A percentile compares a stretch with the other conserved stretches of the same genome.
Conservation (phyloP, 2,113 vertebrate genomes). For the Neomonachus schauinslandi region DNA sequence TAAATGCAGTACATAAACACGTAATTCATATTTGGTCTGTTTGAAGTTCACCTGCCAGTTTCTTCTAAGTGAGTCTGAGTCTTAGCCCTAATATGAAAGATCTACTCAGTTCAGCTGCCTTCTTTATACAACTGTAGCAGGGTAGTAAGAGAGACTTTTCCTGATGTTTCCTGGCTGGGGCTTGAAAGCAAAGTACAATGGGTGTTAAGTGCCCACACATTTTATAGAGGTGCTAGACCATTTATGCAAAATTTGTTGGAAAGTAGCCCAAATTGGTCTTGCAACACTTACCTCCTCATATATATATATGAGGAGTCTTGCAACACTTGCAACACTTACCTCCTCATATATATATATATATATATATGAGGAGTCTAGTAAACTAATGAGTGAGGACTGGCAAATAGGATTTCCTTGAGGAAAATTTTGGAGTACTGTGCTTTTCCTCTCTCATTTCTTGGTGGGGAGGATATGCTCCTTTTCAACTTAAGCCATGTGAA, state of each 20-base stretch:
- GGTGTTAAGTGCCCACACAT: neutral
- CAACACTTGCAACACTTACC: too few species aligned
- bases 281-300: neutral
- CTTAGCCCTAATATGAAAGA: neutral
- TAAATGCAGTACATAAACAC: neutral
- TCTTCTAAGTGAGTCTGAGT: neutral
- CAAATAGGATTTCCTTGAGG: neutral
- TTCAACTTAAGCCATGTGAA: neutral
- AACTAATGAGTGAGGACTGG: neutral
- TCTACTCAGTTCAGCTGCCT: neutral
- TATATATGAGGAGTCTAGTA: neutral
- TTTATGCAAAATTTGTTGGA: neutral
- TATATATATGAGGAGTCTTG: too few species aligned
- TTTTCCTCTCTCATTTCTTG: neutral
- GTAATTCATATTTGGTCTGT: neutral
- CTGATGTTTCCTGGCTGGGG: neutral
- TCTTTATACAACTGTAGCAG: neutral
- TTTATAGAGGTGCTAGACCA: neutral
- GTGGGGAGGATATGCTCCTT: neutral
- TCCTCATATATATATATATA: neutral
- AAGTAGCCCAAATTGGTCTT: neutral
- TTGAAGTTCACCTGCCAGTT: neutral
- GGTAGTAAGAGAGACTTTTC: neutral
- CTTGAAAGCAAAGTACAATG: neutral
- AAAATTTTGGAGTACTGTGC: neutral